A percentile compares a stretch with the other conserved stretches of the same genome.
Conservation (phyloP, 2,113 vertebrate genomes). For the Psittacus erithacus region DNA sequence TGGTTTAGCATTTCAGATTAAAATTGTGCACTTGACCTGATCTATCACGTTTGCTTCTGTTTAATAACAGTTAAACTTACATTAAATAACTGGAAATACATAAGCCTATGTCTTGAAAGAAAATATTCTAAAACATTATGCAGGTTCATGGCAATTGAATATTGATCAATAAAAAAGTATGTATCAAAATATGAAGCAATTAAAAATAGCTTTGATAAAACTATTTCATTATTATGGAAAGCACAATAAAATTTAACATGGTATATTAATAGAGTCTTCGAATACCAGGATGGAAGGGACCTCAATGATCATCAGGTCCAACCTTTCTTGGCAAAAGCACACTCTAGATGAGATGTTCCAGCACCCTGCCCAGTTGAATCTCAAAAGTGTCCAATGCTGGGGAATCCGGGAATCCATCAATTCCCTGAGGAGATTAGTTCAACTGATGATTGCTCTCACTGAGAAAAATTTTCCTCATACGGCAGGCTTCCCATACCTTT, state of each 20-base stretch:
- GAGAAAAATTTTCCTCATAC: background rate
- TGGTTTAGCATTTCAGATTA: background rate
- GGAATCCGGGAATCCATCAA: background rate
- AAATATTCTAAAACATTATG: background rate
- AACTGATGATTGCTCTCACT: background rate
- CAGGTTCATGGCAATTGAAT: background rate
- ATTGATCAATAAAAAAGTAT: background rate
- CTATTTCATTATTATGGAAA: background rate
- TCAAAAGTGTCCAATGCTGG: background rate
- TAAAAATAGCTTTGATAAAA: background rate
- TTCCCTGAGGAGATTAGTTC: background rate
- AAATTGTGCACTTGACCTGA: background rate
- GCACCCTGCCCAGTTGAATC: background rate
- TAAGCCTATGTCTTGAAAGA: background rate
- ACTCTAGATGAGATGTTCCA: background rate
- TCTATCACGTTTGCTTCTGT: background rate
- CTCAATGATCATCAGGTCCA: background rate
- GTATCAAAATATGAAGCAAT: background rate
- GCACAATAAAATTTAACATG: background rate
- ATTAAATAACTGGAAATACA: background rate
- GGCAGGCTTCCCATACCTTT: background rate
- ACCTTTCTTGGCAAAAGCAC: background rate
- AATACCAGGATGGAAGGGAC: background rate
- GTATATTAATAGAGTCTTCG: background rate
- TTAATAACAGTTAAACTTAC: background rate